Conservation (phyloP, 2,797 vertebrate species). For the Geotrypetes seraphini region DNA sequence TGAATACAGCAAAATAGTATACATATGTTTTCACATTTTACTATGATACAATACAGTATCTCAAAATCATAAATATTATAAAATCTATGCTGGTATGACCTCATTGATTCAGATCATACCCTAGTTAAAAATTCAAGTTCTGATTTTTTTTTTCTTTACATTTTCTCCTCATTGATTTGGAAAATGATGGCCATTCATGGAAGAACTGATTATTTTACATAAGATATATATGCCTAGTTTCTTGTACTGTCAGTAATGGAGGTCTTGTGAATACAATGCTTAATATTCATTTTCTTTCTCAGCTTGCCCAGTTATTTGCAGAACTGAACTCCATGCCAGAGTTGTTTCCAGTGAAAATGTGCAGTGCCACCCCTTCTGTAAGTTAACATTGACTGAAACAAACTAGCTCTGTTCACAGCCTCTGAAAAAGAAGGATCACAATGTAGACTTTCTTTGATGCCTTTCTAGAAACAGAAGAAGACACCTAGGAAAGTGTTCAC, state of each 20-base stretch:
- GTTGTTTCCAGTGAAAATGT: constrained; percentile 57
- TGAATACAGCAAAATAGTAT: too few species aligned
- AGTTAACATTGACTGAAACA: constrained; percentile 28
- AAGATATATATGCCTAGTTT: too few species aligned
- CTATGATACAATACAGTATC: too few species aligned
- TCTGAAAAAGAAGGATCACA: neutral
- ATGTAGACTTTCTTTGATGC: neutral
- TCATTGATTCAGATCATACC: too few species aligned
- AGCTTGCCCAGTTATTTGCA: constrained; percentile 86
- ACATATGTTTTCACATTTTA: too few species aligned
- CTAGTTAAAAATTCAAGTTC: too few species aligned
- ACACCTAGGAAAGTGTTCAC: constrained; percentile 50
- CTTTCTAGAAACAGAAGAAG: constrained; percentile 55
- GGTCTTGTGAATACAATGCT: neutral
- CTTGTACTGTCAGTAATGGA: neutral
- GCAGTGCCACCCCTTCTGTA: constrained; percentile 50
- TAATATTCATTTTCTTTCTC: constrained; percentile 12
- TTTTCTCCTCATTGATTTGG: too few species aligned
- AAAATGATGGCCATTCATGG: too few species aligned
- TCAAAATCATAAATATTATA: too few species aligned
- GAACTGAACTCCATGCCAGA: constrained; percentile 78
- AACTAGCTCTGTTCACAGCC: neutral
- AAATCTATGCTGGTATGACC: too few species aligned
- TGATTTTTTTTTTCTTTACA: too few species aligned
- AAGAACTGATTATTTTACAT: too few species aligned